These are phyloP conservation scores for Pteromalus puparum DNA, from an alignment of 1,140 invertebrate genomes.

Conservation along the genomic window DNA sequence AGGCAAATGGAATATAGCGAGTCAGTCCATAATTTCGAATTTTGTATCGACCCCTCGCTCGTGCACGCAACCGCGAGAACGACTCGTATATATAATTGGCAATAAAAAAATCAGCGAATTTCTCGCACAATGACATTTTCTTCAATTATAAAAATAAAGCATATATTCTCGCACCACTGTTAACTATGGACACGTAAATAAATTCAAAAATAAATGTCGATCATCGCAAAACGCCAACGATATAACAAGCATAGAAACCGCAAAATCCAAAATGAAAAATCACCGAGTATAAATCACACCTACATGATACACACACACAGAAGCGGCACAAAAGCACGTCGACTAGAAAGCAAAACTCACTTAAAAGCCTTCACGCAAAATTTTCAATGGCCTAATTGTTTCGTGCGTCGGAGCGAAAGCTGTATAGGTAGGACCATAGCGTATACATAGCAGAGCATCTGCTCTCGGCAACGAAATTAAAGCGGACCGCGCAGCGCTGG, in stretches of 20 bases:
- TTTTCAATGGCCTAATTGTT: conserved; percentile 1
- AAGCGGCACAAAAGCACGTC: background rate
- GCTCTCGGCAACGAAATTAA: background rate
- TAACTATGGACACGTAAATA: too few relatives aligned
- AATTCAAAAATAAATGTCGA: too few relatives aligned
- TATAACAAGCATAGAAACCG: too few relatives aligned
- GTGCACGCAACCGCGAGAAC: too few relatives aligned
- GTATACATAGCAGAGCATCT: background rate
- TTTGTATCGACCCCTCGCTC: background rate
- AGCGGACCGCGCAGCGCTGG: background rate
- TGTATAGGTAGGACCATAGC: background rate
- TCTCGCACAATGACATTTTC: too few relatives aligned
- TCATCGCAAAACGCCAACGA: too few relatives aligned
- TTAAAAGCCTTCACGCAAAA: background rate
- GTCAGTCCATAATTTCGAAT: background rate
- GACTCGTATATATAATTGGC: too few relatives aligned
- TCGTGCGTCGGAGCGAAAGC: background rate
- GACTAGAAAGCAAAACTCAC: background rate
- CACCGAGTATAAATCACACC: background rate
- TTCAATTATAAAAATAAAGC: too few relatives aligned
- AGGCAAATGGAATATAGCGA: background rate
- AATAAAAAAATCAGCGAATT: too few relatives aligned
- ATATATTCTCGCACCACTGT: too few relatives aligned
- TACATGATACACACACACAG: too few relatives aligned
- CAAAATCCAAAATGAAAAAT: background rate